Evolutionary conservation across 30 jellyfish, hydroid and myxozoan genomes (phyloP), one percentile per base, ranked within the genome.

Genomic region (Hydra vulgaris): DNA sequence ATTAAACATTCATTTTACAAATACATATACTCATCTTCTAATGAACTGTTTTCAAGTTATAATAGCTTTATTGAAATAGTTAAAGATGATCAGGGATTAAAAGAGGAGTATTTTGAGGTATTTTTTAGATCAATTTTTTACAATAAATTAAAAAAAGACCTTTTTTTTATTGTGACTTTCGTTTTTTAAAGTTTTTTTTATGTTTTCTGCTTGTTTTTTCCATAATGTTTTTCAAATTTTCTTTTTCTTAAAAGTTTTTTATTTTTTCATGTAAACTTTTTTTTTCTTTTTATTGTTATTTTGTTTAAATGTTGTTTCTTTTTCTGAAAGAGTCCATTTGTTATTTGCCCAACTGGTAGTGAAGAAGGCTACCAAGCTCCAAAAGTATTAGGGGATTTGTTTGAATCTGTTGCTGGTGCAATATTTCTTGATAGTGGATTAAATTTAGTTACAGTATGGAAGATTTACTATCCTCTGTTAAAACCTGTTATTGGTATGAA

Each of bases 331-430:
- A 90, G 77, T 70, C 95, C 97, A 0, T 90, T 90, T 85, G 83
- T 89, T 19, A 81, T 89, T 27, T 72, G 72, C 15, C 82, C 79
- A 18, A 72, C 72, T 24, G 95, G 85, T 19, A 74, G 81, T 26
- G 88, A 80, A 54, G 81, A 80, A 40, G 97, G 97, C 21, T 40
- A 56, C 79, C 76, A 71, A 54, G 95, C 95, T 7, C 98, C 98
- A 0, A 92, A 92, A 81, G 94, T 85, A 1, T 86, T 87, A 21
- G 98, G 98, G 16, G 98, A 92, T 77, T 21, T 92, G 23, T 81
- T 92, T 69, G 98, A 92, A 79, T 86, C 98, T 15, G 76, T 92
- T 79, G 96, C 96, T 53, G 98, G 98, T 0, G 98, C 98, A 1
- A 81, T 86, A 20, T 90, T 90, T 67, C 90, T 90, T 53, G 97